Evolutionary conservation across 2,113 vertebrate genomes (phyloP).

Genomic region (Grus americana): DNA sequence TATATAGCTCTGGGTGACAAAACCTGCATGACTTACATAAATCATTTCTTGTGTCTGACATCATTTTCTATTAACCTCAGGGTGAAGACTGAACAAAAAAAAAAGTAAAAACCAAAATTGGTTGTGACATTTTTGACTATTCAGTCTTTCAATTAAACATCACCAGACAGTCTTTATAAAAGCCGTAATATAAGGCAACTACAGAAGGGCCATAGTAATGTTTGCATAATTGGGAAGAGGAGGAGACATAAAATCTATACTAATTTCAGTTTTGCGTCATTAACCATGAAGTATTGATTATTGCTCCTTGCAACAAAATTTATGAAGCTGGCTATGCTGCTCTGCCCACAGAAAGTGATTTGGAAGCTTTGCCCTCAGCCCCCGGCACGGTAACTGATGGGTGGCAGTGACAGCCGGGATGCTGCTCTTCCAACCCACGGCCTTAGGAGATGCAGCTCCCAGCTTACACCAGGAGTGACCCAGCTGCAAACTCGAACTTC

Average conservation of each 20-base stretch:
- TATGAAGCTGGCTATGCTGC: conserved; percentile 61
- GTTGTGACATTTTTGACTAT: conserved; percentile 40
- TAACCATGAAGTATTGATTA: conserved; percentile 76
- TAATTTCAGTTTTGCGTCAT: conserved; percentile 79
- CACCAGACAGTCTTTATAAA: neutral
- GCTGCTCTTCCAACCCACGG: conserved; percentile 33
- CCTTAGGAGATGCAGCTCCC: conserved; percentile 56
- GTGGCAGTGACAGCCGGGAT: conserved; percentile 28
- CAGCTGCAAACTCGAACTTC: conserved; percentile 59
- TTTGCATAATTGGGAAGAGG: conserved; percentile 79
- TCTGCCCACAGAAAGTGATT: conserved; percentile 49
- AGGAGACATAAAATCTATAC: conserved; percentile 84
- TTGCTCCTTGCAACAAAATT: conserved; percentile 53
- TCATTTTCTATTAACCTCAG: conserved; percentile 65
- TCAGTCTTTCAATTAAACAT: conserved; percentile 61
- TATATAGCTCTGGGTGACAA: conserved; percentile 42
- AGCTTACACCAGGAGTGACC: conserved; percentile 48
- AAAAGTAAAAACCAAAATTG: conserved; percentile 15
- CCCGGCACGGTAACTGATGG: conserved; percentile 3
- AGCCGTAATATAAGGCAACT: conserved; percentile 31
- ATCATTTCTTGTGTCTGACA: conserved; percentile 51
- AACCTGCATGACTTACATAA: conserved; percentile 19
- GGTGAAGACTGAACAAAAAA: conserved; percentile 32
- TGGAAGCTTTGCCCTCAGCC: conserved; percentile 18
- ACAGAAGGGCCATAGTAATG: conserved; percentile 44